These are phyloP conservation scores for Labrus mixtus DNA, from an alignment of 2,113 vertebrate genomes.

Conservation along the genomic window DNA sequence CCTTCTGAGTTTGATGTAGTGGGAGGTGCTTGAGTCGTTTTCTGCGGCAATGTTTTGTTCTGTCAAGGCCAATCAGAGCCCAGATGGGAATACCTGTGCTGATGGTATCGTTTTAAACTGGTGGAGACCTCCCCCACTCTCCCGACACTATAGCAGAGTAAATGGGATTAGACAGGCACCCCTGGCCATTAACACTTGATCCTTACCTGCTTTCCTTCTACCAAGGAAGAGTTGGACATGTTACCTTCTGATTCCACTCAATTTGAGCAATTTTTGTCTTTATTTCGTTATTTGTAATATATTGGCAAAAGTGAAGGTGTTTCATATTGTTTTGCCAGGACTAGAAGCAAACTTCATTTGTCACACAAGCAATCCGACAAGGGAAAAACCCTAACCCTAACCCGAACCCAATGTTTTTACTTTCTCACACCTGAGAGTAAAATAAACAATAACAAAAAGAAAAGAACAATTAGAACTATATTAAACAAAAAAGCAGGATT, in stretches of 20 bases:
- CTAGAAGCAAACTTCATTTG: no score
- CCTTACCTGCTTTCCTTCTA: conserved; percentile 67
- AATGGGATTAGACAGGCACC: conserved; percentile 81
- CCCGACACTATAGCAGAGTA: conserved; percentile 51
- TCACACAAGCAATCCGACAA: no score
- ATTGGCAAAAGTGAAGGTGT: not conserved
- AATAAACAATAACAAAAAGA: no score
- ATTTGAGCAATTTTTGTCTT: conserved; percentile 1
- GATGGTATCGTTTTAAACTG: conserved; percentile 77
- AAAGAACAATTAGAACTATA: no score
- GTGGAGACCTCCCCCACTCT: conserved; percentile 60
- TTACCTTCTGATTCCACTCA: conserved; percentile 17
- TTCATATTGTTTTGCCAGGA: not conserved
- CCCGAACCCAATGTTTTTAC: no score
- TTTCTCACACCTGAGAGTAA: no score
- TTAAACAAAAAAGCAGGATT: no score
- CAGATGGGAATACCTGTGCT: conserved; percentile 68
- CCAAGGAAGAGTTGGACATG: conserved; percentile 39
- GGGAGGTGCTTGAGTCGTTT: conserved; percentile 68
- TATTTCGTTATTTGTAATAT: not conserved
- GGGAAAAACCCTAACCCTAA: no score
- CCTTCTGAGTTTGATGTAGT: conserved; percentile 59
- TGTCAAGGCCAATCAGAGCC: conserved; percentile 80
- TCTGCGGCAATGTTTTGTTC: conserved; percentile 72
- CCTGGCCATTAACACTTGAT: conserved; percentile 79